phyloP scores from a whole-genome alignment of 2,113 vertebrate species.

The Cathartes aura region DNA sequence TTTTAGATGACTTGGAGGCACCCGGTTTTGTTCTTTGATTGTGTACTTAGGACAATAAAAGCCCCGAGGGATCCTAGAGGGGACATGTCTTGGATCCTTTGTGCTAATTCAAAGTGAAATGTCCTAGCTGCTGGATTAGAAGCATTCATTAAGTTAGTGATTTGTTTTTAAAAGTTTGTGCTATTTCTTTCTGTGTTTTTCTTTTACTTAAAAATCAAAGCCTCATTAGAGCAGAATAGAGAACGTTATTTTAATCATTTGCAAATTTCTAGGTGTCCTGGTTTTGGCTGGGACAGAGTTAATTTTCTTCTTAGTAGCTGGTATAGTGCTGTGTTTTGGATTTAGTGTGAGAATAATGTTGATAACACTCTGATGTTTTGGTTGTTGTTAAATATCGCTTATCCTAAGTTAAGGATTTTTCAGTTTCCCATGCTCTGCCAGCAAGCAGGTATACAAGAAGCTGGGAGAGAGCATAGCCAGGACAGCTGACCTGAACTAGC shows the following conservation, averaged over 20 bases:
- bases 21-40: neutral
- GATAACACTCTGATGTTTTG: too few species aligned
- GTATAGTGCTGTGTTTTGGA: too few species aligned
- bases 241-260: neutral
- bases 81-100: neutral
- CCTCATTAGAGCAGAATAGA: neutral
- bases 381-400: too few species aligned
- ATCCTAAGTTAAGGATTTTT: too few species aligned
- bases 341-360: too few species aligned
- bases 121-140: neutral
- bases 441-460: too few species aligned
- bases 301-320: too few species aligned
- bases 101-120: neutral
- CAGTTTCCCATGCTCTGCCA: too few species aligned
- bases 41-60: neutral
- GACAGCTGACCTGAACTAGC: too few species aligned
- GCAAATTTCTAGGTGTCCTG: neutral
- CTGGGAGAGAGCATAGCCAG: too few species aligned
- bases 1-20: neutral
- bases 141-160: neutral
- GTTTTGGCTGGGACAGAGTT: too few species aligned
- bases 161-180: neutral
- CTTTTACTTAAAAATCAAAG: constrained; percentile 11
- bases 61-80: neutral
- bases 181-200: neutral